Conservation (phyloP, 2,113 vertebrate species). For the Campylomormyrus numenius region DNA sequence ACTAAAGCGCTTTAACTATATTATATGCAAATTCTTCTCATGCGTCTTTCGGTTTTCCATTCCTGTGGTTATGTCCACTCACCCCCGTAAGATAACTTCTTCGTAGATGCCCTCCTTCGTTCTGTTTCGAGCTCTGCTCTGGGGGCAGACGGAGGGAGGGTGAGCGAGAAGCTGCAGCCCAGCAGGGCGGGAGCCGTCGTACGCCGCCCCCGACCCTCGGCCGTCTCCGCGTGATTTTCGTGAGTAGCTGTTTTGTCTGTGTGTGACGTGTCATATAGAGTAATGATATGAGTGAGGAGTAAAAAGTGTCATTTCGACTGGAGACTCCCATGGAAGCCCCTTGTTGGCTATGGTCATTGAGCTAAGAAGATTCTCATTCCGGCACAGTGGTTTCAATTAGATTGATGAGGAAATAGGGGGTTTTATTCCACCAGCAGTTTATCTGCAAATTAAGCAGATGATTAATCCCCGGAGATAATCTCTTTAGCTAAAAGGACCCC, state of each 20-base stretch:
- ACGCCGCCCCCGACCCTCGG: not conserved
- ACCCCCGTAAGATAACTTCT: not conserved
- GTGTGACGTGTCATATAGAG: not conserved
- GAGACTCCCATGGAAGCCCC: not conserved
- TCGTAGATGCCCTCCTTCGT: not conserved
- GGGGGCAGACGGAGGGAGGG: not conserved
- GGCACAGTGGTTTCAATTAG: constrained; percentile 19
- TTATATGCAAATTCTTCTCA: constrained; percentile 21
- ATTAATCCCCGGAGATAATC: constrained; percentile 34
- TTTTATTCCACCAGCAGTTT: constrained; percentile 28
- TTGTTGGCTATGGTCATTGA: not conserved
- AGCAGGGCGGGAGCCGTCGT: not conserved
- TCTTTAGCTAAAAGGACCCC: constrained; percentile 19
- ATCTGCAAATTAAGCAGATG: constrained; percentile 41
- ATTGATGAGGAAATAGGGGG: constrained; percentile 25
- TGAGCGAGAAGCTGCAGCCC: not conserved
- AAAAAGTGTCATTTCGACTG: not conserved
- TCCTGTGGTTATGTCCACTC: not conserved
- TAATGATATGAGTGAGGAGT: not conserved
- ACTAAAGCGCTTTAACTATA: constrained; percentile 22
- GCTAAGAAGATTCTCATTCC: not conserved
- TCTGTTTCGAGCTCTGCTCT: not conserved
- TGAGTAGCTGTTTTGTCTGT: not conserved
- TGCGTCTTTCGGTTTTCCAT: not conserved
- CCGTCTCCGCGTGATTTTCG: not conserved